A percentile compares a stretch with the other conserved stretches of the same genome.
Evolutionary conservation across 2,888 invertebrate species (phyloP).

Genomic region (Hartigia nigra): DNA sequence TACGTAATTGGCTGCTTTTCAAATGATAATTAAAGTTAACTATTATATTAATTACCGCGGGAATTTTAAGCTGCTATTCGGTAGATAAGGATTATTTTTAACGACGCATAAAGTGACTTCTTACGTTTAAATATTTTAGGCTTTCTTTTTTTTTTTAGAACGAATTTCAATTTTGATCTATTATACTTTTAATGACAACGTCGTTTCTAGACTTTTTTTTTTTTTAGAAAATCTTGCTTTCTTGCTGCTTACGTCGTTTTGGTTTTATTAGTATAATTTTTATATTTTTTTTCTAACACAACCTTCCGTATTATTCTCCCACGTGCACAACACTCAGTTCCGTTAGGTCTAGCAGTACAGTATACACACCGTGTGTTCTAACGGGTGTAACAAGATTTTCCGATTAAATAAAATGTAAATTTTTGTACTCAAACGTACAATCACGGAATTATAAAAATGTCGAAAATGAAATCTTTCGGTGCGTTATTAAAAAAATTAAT

Average conservation of each 20-base stretch:
- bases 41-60: not conserved
- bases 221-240: not conserved
- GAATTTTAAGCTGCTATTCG: not conserved
- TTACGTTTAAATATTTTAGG: not conserved
- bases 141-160: not conserved
- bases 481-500: not conserved
- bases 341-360: not conserved
- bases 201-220: not conserved
- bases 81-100: not conserved
- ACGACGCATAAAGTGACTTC: not conserved
- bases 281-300: not conserved
- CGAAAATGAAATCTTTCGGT: no score
- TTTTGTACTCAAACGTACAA: not conserved
- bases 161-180: not conserved
- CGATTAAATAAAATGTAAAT: not conserved
- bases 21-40: not conserved
- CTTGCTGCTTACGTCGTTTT: not conserved
- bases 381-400: not conserved
- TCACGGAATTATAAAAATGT: no score
- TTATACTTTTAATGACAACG: not conserved
- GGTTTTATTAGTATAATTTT: no score
- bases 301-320: not conserved
- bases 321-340: not conserved
- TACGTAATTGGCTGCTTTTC: not conserved
- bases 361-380: not conserved